Evolutionary conservation across 1,140 invertebrate species (phyloP).

Genomic region (Neuroterus valhalla): DNA sequence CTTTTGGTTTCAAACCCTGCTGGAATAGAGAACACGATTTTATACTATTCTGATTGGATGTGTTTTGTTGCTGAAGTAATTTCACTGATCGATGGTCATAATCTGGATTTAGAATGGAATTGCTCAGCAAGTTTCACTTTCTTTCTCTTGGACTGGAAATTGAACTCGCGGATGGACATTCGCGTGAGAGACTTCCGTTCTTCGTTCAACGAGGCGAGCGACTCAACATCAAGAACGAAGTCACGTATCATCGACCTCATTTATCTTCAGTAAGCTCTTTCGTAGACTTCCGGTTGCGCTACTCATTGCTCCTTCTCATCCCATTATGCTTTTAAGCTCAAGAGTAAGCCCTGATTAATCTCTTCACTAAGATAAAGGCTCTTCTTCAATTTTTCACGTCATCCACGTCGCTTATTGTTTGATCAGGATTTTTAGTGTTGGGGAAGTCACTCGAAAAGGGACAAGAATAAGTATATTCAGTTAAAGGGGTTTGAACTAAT

Average conservation of each 20-base stretch:
- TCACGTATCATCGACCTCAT: slow-evolving; percentile 30
- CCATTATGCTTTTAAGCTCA: slow-evolving; percentile 6
- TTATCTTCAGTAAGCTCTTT: slow-evolving; percentile 29
- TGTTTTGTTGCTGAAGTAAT: not conserved
- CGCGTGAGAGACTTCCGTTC: slow-evolving; percentile 15
- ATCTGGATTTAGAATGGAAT: not conserved
- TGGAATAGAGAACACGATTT: not conserved
- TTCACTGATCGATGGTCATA: slow-evolving; percentile 1
- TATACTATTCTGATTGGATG: not conserved
- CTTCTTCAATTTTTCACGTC: too few relatives aligned
- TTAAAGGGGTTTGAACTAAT: too few relatives aligned
- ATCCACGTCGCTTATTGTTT: too few relatives aligned
- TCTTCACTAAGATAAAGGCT: not conserved
- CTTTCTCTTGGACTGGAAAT: slow-evolving; percentile 24
- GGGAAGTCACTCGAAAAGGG: too few relatives aligned
- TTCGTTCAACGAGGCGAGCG: slow-evolving; percentile 25
- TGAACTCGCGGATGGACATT: slow-evolving; percentile 21
- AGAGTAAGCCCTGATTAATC: not conserved
- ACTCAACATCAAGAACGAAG: slow-evolving; percentile 14
- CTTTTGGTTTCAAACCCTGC: not conserved
- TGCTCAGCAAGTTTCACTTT: slow-evolving; percentile 14
- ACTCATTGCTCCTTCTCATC: slow-evolving; percentile 16
- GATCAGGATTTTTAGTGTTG: too few relatives aligned
- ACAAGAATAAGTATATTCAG: too few relatives aligned
- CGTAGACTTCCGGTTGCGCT: slow-evolving; percentile 16